Evolutionary conservation across 2,797 vertebrate species (phyloP).

Genomic region (Sciaenops ocellatus): DNA sequence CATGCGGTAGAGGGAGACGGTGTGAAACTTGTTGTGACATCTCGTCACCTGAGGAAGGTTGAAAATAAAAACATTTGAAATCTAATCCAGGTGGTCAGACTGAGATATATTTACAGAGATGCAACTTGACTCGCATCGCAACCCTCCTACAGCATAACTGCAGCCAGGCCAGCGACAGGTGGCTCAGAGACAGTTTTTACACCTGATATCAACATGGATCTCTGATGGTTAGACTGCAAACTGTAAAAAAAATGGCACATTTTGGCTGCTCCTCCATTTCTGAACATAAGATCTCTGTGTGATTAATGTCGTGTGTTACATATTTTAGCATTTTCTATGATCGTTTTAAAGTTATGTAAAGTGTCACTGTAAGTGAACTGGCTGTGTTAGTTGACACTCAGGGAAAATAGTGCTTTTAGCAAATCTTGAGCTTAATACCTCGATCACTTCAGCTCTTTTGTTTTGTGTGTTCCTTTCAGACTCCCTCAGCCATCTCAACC

Average conservation of each 20-base stretch:
- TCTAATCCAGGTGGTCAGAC: slow-evolving; percentile 51
- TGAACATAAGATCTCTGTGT: too few relatives aligned
- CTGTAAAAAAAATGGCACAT: background rate
- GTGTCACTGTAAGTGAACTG: background rate
- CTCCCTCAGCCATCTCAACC: background rate
- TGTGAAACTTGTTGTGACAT: slow-evolving; percentile 50
- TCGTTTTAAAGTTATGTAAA: too few relatives aligned
- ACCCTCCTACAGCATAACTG: background rate
- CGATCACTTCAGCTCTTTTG: background rate
- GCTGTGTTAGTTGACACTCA: background rate
- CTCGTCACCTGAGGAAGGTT: slow-evolving; percentile 38
- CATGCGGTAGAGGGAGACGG: slow-evolving; percentile 8
- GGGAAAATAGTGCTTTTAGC: too few relatives aligned
- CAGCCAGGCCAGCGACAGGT: background rate
- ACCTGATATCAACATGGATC: background rate
- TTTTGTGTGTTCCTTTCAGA: background rate
- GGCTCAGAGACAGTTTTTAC: background rate
- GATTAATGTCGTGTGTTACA: too few relatives aligned
- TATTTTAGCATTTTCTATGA: too few relatives aligned
- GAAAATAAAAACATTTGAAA: slow-evolving; percentile 47
- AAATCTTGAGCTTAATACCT: background rate
- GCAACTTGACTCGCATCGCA: slow-evolving; percentile 9
- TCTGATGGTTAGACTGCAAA: background rate
- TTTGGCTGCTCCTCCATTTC: too few relatives aligned
- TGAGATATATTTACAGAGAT: slow-evolving; percentile 28